Conservation (phyloP, 2,888 invertebrate genomes). For the Pollenia angustigena region DNA sequence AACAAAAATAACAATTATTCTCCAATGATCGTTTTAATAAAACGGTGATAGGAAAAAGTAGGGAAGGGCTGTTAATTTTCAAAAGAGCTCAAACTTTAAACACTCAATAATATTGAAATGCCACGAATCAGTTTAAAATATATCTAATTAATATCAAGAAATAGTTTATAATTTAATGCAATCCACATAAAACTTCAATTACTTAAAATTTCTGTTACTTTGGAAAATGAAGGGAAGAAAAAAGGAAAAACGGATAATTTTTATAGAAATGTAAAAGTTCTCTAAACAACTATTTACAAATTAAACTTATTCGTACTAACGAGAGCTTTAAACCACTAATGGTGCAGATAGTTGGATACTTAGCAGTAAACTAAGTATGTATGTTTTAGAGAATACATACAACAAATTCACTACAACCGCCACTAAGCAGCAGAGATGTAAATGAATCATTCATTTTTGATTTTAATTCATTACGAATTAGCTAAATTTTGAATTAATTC, state of each 20-base stretch:
- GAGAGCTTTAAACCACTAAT: conserved; percentile 57
- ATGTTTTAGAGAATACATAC: conserved; percentile 1
- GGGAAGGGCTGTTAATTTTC: too few relatives aligned
- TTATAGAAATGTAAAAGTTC: conserved; percentile 35
- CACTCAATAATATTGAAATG: too few relatives aligned
- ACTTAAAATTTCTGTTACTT: background rate
- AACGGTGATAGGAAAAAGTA: too few relatives aligned
- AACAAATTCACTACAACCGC: conserved; percentile 8
- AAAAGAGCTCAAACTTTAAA: too few relatives aligned
- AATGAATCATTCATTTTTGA: too few relatives aligned
- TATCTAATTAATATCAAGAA: background rate
- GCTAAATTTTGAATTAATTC: too few relatives aligned
- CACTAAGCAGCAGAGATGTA: too few relatives aligned
- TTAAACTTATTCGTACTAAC: conserved; percentile 26
- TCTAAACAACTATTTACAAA: conserved; percentile 38
- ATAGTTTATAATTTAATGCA: background rate
- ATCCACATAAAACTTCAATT: conserved; percentile 11
- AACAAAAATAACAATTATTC: too few relatives aligned
- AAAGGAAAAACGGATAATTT: conserved; percentile 18
- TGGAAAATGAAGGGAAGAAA: background rate
- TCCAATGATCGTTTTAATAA: too few relatives aligned
- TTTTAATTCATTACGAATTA: too few relatives aligned
- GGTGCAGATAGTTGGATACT: conserved; percentile 28
- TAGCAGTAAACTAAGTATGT: conserved; percentile 43
- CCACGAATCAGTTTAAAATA: background rate